Conservation (phyloP, 2,113 vertebrate genomes). For the Tenrec ecaudatus region DNA sequence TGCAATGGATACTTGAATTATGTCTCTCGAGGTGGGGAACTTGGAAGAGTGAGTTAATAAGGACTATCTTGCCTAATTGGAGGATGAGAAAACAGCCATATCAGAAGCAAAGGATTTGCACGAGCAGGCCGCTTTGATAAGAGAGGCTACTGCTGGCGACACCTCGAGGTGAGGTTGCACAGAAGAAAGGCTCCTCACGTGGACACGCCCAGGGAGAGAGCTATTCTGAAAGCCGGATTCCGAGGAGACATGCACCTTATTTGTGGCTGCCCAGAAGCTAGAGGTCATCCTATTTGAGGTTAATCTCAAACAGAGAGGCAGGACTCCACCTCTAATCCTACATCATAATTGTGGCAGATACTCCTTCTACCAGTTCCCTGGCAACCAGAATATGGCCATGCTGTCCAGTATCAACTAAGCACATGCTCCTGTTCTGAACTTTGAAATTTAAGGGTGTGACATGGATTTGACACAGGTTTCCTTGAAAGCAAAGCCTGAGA, state of each 20-base stretch:
- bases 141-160: background rate
- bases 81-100: background rate
- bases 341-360: background rate
- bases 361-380: constrained; percentile 1
- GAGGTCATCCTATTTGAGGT: background rate
- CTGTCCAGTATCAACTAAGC: background rate
- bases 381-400: background rate
- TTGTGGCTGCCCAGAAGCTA: background rate
- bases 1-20: background rate
- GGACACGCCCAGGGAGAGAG: background rate
- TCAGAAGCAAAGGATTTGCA: background rate
- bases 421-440: background rate
- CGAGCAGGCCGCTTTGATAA: background rate
- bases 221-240: background rate
- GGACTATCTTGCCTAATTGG: background rate
- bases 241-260: background rate
- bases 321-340: background rate
- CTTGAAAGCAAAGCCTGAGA: background rate
- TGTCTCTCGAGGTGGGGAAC: background rate
- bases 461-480: background rate
- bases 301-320: background rate
- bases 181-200: background rate
- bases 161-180: fast-evolving
- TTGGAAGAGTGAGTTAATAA: background rate
- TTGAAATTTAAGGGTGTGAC: background rate